phyloP scores from a whole-genome alignment of 2,888 invertebrate species.

The Pollenia angustigena region DNA sequence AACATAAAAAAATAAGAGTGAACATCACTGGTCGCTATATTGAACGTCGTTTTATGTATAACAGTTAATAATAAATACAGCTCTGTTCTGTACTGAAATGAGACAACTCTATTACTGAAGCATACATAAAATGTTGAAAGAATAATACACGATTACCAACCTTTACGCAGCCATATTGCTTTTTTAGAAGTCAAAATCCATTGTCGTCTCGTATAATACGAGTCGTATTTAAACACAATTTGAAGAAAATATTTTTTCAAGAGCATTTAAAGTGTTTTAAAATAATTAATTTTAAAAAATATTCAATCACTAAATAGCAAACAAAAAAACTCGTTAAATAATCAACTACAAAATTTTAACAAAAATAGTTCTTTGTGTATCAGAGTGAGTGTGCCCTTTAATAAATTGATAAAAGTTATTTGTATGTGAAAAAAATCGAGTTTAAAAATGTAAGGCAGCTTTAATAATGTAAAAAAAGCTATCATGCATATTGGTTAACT shows the following conservation, averaged over 20 bases:
- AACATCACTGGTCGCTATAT: no score
- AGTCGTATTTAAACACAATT: slow-evolving; percentile 49
- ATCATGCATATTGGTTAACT: background rate
- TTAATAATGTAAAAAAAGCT: background rate
- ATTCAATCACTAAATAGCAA: slow-evolving; percentile 7
- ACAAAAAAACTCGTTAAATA: background rate
- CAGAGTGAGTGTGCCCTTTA: slow-evolving; percentile 52
- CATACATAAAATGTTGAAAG: slow-evolving; percentile 43
- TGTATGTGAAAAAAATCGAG: background rate
- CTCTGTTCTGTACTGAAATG: slow-evolving; percentile 36
- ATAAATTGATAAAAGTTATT: slow-evolving; percentile 36
- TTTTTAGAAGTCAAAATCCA: slow-evolving; percentile 72
- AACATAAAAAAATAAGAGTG: no score
- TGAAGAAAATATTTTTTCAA: slow-evolving; percentile 61
- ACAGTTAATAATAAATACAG: slow-evolving; percentile 5
- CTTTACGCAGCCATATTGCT: slow-evolving; percentile 71
- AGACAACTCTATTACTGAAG: slow-evolving; percentile 42
- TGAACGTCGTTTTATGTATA: slow-evolving; percentile 13
- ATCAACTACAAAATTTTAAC: background rate
- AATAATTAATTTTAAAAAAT: slow-evolving; percentile 12
- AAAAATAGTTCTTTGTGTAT: slow-evolving; percentile 40
- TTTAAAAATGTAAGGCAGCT: background rate
- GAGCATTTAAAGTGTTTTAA: slow-evolving; percentile 45
- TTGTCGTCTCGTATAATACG: slow-evolving; percentile 65
- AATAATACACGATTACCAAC: slow-evolving; percentile 68